Evolutionary conservation across 2,797 vertebrate species (phyloP).

Genomic region (Alcedo quadribrachys): DNA sequence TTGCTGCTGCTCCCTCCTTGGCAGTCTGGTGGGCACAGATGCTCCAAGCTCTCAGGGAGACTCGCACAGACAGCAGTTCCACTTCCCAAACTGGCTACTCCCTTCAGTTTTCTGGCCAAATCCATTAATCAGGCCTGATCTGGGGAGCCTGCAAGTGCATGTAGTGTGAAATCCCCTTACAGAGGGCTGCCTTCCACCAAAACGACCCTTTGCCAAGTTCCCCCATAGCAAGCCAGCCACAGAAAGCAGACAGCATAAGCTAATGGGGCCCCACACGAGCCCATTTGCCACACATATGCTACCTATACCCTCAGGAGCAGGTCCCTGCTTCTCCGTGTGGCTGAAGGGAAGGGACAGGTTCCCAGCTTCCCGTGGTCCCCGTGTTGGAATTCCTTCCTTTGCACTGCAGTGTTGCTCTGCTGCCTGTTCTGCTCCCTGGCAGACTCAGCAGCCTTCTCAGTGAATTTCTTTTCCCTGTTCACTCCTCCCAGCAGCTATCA

Average conservation of each 20-base stretch:
- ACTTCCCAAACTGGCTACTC: constrained; percentile 17
- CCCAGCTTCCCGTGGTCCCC: fast-evolving
- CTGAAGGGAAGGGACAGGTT: not conserved
- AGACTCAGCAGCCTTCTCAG: not conserved
- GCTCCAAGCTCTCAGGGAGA: not conserved
- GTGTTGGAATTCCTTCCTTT: not conserved
- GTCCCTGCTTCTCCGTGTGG: not conserved
- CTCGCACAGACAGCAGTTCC: not conserved
- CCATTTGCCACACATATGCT: not conserved
- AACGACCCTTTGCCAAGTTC: not conserved
- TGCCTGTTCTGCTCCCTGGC: not conserved
- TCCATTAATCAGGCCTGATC: constrained; percentile 5
- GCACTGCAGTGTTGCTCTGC: not conserved
- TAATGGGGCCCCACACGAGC: not conserved
- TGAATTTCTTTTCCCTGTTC: not conserved
- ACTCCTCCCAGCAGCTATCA: not conserved
- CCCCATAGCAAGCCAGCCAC: not conserved
- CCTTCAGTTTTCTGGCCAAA: constrained; percentile 3
- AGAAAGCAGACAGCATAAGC: not conserved
- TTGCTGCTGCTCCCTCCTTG: not conserved
- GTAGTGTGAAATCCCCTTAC: not conserved
- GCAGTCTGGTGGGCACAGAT: constrained; percentile 10
- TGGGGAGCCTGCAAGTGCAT: fast-evolving
- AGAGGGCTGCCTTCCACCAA: not conserved
- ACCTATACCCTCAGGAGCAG: not conserved